Percentiles rank a stretch among this genome's conserved stretches.
Conservation (phyloP, 2,797 vertebrate genomes). For the Sibirionetta formosa region DNA sequence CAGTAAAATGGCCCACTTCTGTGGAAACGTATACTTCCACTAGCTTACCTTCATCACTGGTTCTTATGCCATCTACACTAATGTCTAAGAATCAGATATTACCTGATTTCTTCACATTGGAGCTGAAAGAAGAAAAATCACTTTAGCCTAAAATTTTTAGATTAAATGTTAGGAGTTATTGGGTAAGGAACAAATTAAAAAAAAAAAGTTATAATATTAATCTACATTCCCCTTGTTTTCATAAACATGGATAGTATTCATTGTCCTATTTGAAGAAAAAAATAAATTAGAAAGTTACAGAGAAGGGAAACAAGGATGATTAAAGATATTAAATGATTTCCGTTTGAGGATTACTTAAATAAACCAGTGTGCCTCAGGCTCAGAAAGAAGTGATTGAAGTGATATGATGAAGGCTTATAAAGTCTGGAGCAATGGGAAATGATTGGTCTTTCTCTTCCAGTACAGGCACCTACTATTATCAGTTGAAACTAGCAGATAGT, state of each 20-base stretch:
- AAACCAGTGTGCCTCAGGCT: not conserved
- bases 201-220: not conserved
- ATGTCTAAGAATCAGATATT: not conserved
- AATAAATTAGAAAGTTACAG: not conserved
- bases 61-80: not conserved
- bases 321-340: not conserved
- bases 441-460: not conserved
- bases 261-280: not conserved
- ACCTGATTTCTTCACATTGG: not conserved
- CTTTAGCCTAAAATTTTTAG: not conserved
- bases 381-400: not conserved
- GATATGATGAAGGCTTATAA: not conserved
- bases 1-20: not conserved
- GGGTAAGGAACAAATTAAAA: not conserved
- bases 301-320: not conserved
- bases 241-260: not conserved
- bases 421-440: not conserved
- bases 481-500: not conserved
- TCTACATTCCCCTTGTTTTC: not conserved
- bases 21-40: not conserved
- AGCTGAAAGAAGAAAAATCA: not conserved
- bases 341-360: constrained; percentile 31
- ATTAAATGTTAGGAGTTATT: not conserved
- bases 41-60: not conserved
- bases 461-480: not conserved